A percentile compares a stretch with the other conserved stretches of the same genome.
Conservation (phyloP, 2,797 vertebrate species). For the Thamnophis elegans region DNA sequence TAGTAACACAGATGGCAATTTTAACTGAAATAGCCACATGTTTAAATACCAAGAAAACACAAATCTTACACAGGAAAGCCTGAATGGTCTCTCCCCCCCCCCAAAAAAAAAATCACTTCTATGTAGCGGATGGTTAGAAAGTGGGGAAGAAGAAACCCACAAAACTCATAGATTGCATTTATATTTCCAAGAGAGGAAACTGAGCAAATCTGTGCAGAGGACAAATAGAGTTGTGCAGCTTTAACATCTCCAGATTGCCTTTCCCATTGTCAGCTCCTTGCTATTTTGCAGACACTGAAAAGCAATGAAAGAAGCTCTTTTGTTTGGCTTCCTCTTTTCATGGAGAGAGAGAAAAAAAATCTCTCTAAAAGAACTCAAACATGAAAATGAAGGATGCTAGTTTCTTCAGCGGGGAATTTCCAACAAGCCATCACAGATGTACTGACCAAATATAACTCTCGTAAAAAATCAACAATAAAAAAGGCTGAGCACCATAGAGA, state of each 20-base stretch:
- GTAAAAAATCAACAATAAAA: conserved; percentile 17
- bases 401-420: conserved; percentile 74
- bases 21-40: neutral
- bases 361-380: conserved; percentile 80
- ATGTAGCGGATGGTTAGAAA: neutral
- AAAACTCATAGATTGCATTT: conserved; percentile 4
- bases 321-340: conserved; percentile 80
- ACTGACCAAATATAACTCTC: conserved; percentile 69
- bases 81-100: neutral
- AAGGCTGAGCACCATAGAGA: conserved; percentile 52
- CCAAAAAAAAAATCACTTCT: neutral
- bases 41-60: neutral
- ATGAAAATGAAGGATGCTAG: conserved; percentile 87
- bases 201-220: conserved; percentile 53
- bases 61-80: neutral
- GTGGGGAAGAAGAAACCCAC: neutral
- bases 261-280: conserved; percentile 85
- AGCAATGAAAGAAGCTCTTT: conserved; percentile 86
- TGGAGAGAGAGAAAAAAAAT: conserved; percentile 73
- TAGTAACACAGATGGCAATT: conserved; percentile 74
- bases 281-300: conserved; percentile 87
- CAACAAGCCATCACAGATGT: conserved; percentile 78
- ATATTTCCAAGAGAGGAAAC: conserved; percentile 38
- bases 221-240: conserved; percentile 72
- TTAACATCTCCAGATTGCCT: conserved; percentile 84